Evolutionary conservation across 2,888 invertebrate species (phyloP).

Genomic region (Calameuta pallipes): DNA sequence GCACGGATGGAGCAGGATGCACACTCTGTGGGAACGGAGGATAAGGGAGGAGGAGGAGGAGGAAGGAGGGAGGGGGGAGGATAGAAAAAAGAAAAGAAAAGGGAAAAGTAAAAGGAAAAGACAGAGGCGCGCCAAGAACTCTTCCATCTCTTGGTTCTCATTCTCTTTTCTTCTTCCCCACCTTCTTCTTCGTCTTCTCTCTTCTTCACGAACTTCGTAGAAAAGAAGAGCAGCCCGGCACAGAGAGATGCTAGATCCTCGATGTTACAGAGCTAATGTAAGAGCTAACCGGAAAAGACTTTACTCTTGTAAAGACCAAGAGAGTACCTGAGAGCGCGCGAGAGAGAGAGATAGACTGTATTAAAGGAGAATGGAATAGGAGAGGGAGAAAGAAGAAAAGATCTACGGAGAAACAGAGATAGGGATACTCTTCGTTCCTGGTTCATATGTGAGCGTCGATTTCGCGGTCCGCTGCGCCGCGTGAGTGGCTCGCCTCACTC

Average conservation of each 20-base stretch:
- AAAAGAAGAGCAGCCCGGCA: neutral
- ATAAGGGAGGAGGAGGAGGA: conserved; percentile 15
- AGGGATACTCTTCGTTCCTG: conserved; percentile 41
- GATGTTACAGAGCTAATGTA: neutral
- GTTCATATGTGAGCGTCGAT: conserved; percentile 66
- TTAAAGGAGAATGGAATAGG: conserved; percentile 25
- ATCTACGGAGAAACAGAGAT: conserved; percentile 17
- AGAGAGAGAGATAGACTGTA: conserved; percentile 25
- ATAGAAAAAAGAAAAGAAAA: conserved; percentile 24
- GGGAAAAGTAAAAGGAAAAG: conserved; percentile 27
- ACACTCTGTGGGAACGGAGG: conserved; percentile 7
- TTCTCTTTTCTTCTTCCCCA: neutral
- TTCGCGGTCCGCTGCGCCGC: conserved; percentile 65
- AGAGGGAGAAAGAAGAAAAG: conserved; percentile 10
- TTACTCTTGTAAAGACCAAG: conserved; percentile 8
- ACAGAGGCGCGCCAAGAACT: conserved; percentile 15
- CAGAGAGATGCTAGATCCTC: neutral
- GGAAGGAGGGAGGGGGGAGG: conserved; percentile 19
- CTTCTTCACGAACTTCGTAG: conserved; percentile 15
- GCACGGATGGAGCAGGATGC: conserved; percentile 25
- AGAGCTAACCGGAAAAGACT: neutral
- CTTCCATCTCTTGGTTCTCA: conserved; percentile 1
- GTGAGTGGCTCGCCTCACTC: conserved; percentile 54
- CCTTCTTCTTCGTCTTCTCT: neutral
- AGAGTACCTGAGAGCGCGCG: conserved; percentile 31